Percentiles rank a stretch among this genome's conserved stretches.
These are phyloP conservation scores for Fulica atra DNA, from an alignment of 2,113 vertebrate genomes.

Conservation along the genomic window DNA sequence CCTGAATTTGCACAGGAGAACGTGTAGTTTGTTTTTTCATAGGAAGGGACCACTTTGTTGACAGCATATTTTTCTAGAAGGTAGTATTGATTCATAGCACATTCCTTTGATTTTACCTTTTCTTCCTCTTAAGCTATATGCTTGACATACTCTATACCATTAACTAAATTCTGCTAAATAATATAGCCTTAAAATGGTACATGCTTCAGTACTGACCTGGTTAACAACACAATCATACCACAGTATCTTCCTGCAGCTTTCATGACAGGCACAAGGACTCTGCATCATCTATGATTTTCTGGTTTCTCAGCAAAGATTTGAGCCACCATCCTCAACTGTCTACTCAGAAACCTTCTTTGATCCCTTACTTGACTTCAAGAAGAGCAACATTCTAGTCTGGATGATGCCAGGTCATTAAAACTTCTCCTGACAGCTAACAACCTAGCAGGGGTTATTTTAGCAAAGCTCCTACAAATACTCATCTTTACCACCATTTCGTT, in stretches of 20 bases:
- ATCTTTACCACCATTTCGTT: neutral
- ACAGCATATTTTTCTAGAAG: neutral
- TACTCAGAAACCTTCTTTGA: neutral
- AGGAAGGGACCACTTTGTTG: neutral
- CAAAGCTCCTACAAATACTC: neutral
- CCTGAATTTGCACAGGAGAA: neutral
- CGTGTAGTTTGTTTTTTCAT: neutral
- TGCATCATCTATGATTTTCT: neutral
- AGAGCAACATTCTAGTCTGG: neutral
- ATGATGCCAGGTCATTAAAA: neutral
- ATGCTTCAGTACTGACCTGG: neutral
- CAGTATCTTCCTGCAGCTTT: neutral
- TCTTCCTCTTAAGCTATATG: neutral
- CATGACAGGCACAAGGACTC: neutral
- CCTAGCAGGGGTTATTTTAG: neutral
- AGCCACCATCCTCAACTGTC: neutral
- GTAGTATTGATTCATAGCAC: neutral
- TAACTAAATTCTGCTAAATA: neutral
- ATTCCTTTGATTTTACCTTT: neutral
- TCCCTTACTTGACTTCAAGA: neutral
- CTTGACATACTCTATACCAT: neutral
- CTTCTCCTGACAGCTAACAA: neutral
- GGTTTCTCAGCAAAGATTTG: neutral
- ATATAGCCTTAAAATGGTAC: neutral
- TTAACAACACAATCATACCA: neutral